Percentiles rank a stretch among this genome's conserved stretches.
phyloP scores from a whole-genome alignment of 2,888 invertebrate genomes.

The Xestoiulus laeticollis region DNA sequence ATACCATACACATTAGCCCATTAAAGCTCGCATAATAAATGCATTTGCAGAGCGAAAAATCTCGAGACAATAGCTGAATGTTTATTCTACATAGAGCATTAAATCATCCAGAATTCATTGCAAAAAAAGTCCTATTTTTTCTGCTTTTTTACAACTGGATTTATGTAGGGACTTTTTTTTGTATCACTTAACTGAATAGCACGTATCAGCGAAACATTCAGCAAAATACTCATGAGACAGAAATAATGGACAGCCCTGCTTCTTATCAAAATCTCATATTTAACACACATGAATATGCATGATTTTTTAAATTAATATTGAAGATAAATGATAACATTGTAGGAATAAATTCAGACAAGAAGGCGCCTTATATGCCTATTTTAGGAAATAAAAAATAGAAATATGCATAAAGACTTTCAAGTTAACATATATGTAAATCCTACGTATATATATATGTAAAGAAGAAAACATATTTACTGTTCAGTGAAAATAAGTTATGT shows the following conservation, averaged over 20 bases:
- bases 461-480: too few relatives aligned
- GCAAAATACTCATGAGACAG: background rate
- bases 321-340: background rate
- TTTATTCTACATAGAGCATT: constrained; percentile 1
- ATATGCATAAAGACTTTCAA: too few relatives aligned
- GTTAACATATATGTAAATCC: too few relatives aligned
- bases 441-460: too few relatives aligned
- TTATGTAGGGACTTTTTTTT: background rate
- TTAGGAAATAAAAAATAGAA: too few relatives aligned
- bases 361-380: background rate
- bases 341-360: background rate
- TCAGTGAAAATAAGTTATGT: too few relatives aligned
- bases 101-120: background rate
- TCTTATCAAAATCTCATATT: constrained; percentile 22
- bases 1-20: background rate
- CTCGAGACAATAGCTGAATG: background rate
- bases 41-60: background rate
- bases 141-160: background rate
- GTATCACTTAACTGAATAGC: background rate
- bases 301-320: background rate
- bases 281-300: constrained; percentile 8
- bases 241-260: background rate
- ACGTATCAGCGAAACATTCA: background rate
- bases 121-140: background rate
- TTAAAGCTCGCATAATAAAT: background rate